Percentiles rank a stretch among this genome's conserved stretches.
phyloP scores from a whole-genome alignment of 2,888 invertebrate species.

The Leistus spinibarbis region DNA sequence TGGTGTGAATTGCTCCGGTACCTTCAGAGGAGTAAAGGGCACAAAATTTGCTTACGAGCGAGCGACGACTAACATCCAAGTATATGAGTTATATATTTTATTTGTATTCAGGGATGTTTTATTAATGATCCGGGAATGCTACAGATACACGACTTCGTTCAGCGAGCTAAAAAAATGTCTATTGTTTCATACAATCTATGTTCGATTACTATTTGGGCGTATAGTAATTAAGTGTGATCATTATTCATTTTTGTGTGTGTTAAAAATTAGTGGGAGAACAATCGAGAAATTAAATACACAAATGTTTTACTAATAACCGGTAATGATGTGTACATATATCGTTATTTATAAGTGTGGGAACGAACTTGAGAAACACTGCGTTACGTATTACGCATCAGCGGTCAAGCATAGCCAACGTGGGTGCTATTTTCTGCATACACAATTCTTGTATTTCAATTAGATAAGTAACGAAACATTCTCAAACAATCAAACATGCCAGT shows the following conservation, averaged over 20 bases:
- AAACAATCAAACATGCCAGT: neutral
- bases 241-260: neutral
- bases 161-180: no score
- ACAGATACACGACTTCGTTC: no score
- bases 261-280: neutral
- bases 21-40: no score
- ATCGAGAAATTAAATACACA: neutral
- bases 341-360: slow-evolving; percentile 13
- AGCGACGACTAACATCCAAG: no score
- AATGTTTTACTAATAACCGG: neutral
- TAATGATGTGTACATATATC: neutral
- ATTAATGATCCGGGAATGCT: no score
- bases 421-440: slow-evolving; percentile 23
- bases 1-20: no score
- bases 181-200: no score
- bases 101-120: no score
- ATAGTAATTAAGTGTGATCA: neutral
- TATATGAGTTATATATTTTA: no score
- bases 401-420: slow-evolving; percentile 10
- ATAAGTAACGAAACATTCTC: neutral
- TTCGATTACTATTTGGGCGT: no score
- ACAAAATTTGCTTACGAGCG: no score
- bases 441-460: neutral
- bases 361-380: slow-evolving; percentile 5
- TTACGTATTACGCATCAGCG: slow-evolving; percentile 4